These are phyloP conservation scores for Guaruba guarouba DNA, from an alignment of 2,113 vertebrate species.

Conservation along the genomic window DNA sequence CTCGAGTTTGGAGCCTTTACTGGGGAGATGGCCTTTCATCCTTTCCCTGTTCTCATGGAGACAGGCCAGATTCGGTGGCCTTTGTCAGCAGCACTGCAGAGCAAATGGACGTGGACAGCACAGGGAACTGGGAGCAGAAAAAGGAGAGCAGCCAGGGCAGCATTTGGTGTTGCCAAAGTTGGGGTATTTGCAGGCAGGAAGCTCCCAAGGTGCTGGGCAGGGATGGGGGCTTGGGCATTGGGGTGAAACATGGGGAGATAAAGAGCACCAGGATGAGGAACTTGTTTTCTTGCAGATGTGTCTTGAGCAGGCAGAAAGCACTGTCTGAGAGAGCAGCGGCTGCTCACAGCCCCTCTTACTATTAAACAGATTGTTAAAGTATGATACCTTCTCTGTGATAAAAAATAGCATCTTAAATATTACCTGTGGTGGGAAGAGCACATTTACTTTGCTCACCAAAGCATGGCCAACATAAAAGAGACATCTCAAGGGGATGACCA, in stretches of 20 bases:
- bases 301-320: not conserved
- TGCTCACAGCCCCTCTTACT: not conserved
- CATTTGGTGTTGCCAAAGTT: not conserved
- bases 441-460: not conserved
- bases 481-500: not conserved
- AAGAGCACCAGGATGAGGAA: not conserved
- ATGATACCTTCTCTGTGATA: not conserved
- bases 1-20: not conserved
- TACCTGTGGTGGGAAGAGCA: not conserved
- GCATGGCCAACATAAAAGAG: not conserved
- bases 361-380: not conserved
- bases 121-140: not conserved
- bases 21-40: not conserved
- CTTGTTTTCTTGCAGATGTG: not conserved
- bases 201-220: not conserved
- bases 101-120: not conserved
- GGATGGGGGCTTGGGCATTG: fast-evolving
- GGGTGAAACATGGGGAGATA: not conserved
- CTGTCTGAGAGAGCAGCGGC: not conserved
- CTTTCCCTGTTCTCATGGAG: not conserved
- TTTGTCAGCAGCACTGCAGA: not conserved
- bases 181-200: not conserved
- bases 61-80: not conserved
- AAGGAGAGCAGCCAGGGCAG: not conserved
- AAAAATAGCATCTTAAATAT: not conserved